Base-by-base conservation (phyloP, 2,888 invertebrate species). In the Synanthedon formicaeformis region DNA sequence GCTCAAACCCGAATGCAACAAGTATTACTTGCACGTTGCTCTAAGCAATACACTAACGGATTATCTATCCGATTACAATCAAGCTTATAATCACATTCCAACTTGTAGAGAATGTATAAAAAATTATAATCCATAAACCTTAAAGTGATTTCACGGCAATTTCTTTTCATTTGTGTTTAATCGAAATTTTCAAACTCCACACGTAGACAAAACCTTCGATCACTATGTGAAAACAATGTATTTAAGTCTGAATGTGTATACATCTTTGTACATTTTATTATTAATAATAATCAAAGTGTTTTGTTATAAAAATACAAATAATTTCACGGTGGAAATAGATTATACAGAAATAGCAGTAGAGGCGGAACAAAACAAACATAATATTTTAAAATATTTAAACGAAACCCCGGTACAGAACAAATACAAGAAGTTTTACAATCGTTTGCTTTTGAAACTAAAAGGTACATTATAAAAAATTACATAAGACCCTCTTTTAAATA, bases 371-470 rank as follows among this genome's bases (percentile, higher is more conserved):
- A 70, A 82, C 55, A 86, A 85, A 53, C 55, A 63, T 8, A 66
- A 84, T 41, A 72, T 86, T 34, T 61, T 86, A 0, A 62, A 59
- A 10, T 86, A 85, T 56, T 62, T 86, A 2, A 81, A 81, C 51
- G 61, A 77, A 45, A 59, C 68, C 1, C 59, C 64, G 11, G 70
- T 81, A 0, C 71, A 66, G 48, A 66, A 73, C 23, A 68, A 72
- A 50, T 86, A 86, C 51, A 80, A 72, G 52, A 56, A 51, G 2
- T 63, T 78, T 54, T 85, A 81, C 55, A 66, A 75, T 40, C 64
- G 63, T 18, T 62, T 86, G 40, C 62, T 86, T 1, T 56, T 68
- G 2, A 73, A 75, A 50, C 60, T 85, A 53, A 62, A 68, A 51
- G 73, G 81, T 79, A 60, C n/a, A 13, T 45, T 10, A 10, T 5